Conservation (phyloP, 2,797 vertebrate genomes). For the Heterohyrax brucei region DNA sequence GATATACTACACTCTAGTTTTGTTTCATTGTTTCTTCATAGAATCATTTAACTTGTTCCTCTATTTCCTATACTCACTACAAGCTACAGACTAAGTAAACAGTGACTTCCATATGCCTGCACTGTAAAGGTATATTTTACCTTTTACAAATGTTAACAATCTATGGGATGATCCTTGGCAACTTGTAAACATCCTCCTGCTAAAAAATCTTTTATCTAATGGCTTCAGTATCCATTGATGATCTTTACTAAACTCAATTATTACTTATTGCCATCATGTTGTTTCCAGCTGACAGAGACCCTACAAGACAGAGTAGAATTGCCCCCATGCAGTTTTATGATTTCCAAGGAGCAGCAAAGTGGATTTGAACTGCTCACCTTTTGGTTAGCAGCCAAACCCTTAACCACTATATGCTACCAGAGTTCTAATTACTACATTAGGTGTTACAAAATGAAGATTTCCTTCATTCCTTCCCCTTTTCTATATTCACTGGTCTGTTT, state of each 20-base stretch:
- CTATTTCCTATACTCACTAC: neutral
- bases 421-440: neutral
- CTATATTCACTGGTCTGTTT: neutral
- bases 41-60: slow-evolving; percentile 1
- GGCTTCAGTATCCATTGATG: neutral
- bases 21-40: neutral
- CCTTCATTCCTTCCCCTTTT: neutral
- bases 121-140: neutral
- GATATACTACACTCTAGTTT: slow-evolving; percentile 4
- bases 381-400: neutral
- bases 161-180: neutral
- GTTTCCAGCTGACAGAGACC: too few species aligned
- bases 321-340: too few species aligned
- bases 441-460: neutral
- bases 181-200: slow-evolving; percentile 9
- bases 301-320: too few species aligned
- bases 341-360: too few species aligned
- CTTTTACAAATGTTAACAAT: neutral
- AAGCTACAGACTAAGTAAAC: neutral
- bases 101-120: neutral
- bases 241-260: slow-evolving; percentile 22
- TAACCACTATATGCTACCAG: too few species aligned
- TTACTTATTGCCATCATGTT: too few species aligned
- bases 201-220: neutral
- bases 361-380: too few species aligned